Evolutionary conservation across 2,113 vertebrate genomes (phyloP), one percentile per base, ranked within the genome.

Genomic region (Pipra filicauda): DNA sequence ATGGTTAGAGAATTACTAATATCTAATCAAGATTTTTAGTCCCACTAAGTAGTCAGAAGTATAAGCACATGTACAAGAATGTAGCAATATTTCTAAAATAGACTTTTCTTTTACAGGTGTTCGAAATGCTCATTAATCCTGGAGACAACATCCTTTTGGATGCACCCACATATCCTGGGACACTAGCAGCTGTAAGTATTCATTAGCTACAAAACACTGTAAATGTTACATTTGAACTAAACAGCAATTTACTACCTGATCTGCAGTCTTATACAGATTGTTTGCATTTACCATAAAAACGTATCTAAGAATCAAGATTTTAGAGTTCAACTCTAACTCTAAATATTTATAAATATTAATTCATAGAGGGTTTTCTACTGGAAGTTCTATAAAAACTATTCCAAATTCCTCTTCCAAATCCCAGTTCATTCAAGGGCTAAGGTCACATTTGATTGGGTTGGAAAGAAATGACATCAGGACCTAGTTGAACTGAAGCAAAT

Each of bases 101-200:
- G 91, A 58, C 20, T 85, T 84, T 35, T 81, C 59, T 94, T 96
- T 96, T 49, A 5, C 94, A 99, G 99, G 97, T 98, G 55, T 99
- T 99, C 96, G 99, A 99, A 97, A 99, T 99, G 99, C 98, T 99
- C 41, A 91, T 99, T 91, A 99, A 95, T 95, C 98, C 98, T n/a
- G 99, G 99, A 74, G 99, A 99, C 96, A 99, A 98, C 28, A 89
- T 99, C 58, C 98, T 99, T 62, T 72, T 99, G 67, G 99, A 99
- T 80, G 97, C 98, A 8, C 99, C 99, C 22, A 98, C 98, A 3
- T 99, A 99, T 72, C 64, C 99, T 5, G 99, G 99, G 43, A 99
- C 98, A 5, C 95, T 99, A 44, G 96, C 98, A 70, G 98, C 98
- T 43, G 99, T 99, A 96, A 98, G 98, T 97, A 72, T 43, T 85